Conservation (phyloP, 2,888 invertebrate species). For the Parthenolecanium corni region DNA sequence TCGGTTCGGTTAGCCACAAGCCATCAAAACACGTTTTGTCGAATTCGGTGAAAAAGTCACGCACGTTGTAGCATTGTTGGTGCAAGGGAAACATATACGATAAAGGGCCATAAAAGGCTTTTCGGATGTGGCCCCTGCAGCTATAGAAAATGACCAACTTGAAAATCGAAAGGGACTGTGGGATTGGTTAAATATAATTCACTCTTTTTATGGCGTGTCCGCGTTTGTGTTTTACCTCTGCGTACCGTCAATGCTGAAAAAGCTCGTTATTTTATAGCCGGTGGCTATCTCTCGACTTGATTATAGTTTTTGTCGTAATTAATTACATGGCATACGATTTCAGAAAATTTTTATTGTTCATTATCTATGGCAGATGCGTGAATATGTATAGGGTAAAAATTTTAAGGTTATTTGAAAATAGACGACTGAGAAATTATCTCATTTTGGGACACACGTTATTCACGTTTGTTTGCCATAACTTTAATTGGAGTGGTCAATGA, state of each 20-base stretch:
- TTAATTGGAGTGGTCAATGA: no score
- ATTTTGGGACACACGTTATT: no score
- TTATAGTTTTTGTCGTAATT: constrained; percentile 15
- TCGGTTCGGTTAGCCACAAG: no score
- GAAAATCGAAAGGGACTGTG: not conserved
- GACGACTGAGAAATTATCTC: no score
- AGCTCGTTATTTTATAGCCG: constrained; percentile 16
- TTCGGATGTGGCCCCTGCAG: constrained; percentile 12
- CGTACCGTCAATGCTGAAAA: constrained; percentile 2
- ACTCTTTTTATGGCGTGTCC: constrained; percentile 15
- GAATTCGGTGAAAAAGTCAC: constrained; percentile 1
- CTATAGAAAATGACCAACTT: constrained; percentile 11
- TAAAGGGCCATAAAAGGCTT: constrained; percentile 16
- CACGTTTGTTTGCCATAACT: no score
- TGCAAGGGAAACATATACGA: not conserved
- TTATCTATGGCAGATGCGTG: no score
- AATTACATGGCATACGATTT: constrained; percentile 2
- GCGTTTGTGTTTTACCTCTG: not conserved
- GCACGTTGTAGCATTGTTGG: not conserved
- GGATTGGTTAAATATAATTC: constrained; percentile 5
- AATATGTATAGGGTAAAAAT: no score
- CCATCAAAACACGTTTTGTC: no score
- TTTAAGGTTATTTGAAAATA: no score
- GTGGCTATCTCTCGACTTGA: constrained; percentile 2
- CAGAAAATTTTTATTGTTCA: not conserved